Conservation (phyloP, 2,888 invertebrate species). For the Rhodophaea formosa region DNA sequence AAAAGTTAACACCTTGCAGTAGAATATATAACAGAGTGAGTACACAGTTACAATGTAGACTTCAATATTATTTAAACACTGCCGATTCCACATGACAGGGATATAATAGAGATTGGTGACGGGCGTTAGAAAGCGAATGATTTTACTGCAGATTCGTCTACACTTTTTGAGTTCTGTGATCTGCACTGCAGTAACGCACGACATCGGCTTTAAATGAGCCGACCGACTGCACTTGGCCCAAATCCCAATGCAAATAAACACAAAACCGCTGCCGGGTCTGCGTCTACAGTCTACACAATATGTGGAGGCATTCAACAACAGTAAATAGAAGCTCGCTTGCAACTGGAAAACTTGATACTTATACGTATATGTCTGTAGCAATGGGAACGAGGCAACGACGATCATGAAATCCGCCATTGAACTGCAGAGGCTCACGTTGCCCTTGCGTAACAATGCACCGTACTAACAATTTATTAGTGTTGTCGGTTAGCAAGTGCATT, state of each 20-base stretch:
- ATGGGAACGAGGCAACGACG: slow-evolving; percentile 47
- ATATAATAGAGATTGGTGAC: neutral
- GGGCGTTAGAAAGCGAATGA: slow-evolving; percentile 18
- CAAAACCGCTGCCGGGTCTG: slow-evolving; percentile 52
- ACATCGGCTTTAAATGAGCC: slow-evolving; percentile 50
- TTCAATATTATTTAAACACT: too few species aligned
- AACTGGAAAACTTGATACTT: slow-evolving; percentile 35
- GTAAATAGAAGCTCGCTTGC: slow-evolving; percentile 49
- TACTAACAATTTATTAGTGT: slow-evolving; percentile 7
- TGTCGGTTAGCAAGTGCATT: neutral
- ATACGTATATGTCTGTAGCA: slow-evolving; percentile 32
- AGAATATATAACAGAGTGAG: too few species aligned
- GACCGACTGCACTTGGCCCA: slow-evolving; percentile 72
- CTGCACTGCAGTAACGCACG: slow-evolving; percentile 19
- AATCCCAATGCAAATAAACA: slow-evolving; percentile 68
- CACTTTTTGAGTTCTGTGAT: too few species aligned
- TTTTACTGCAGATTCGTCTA: slow-evolving; percentile 13
- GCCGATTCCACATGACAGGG: too few species aligned
- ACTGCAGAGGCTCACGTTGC: slow-evolving; percentile 37
- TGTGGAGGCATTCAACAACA: slow-evolving; percentile 46
- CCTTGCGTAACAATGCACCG: slow-evolving; percentile 22
- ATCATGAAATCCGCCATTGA: slow-evolving; percentile 49
- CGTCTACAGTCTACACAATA: slow-evolving; percentile 40
- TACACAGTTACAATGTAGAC: too few species aligned
- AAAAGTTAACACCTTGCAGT: too few species aligned